A percentile compares a stretch with the other conserved stretches of the same genome.
These are phyloP conservation scores for Phthorimaea operculella DNA, from an alignment of 1,140 invertebrate species.

Conservation along the genomic window DNA sequence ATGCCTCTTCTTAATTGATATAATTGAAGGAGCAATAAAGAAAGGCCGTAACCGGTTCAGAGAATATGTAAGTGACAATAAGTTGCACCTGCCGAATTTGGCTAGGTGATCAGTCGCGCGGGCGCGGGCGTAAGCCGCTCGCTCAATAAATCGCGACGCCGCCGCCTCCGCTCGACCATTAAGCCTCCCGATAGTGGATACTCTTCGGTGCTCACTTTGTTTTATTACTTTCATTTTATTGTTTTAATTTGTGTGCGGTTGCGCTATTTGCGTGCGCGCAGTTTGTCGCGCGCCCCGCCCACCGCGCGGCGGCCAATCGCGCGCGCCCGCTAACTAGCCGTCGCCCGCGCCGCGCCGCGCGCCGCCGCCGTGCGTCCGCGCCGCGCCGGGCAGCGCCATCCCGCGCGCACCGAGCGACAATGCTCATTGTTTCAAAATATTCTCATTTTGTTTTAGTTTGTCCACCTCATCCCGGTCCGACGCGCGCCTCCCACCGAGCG, in stretches of 20 bases:
- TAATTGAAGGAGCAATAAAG: neutral
- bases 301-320: slow-evolving; percentile 50
- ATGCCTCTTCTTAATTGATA: neutral
- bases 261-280: slow-evolving; percentile 65
- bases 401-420: slow-evolving; percentile 40
- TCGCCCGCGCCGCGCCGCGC: slow-evolving; percentile 22
- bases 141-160: slow-evolving; percentile 56
- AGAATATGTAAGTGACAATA: neutral
- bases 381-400: slow-evolving; percentile 17
- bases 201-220: slow-evolving; percentile 54
- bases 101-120: slow-evolving; percentile 15
- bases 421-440: slow-evolving; percentile 60
- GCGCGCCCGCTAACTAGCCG: slow-evolving; percentile 38
- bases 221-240: slow-evolving; percentile 67
- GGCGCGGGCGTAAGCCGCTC: slow-evolving; percentile 21
- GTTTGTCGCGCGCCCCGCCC: slow-evolving; percentile 62
- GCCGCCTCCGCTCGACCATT: slow-evolving; percentile 57
- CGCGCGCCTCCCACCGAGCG: slow-evolving; percentile 58
- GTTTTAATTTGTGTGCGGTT: slow-evolving; percentile 65
- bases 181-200: slow-evolving; percentile 56
- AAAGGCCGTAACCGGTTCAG: neutral
- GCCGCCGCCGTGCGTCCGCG: slow-evolving; percentile 15
- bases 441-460: slow-evolving; percentile 57
- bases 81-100: slow-evolving; percentile 15
- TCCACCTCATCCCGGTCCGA: slow-evolving; percentile 31